Evolutionary conservation across 2,888 invertebrate species (phyloP).

Genomic region (Leptinotarsa rubiginosa): DNA sequence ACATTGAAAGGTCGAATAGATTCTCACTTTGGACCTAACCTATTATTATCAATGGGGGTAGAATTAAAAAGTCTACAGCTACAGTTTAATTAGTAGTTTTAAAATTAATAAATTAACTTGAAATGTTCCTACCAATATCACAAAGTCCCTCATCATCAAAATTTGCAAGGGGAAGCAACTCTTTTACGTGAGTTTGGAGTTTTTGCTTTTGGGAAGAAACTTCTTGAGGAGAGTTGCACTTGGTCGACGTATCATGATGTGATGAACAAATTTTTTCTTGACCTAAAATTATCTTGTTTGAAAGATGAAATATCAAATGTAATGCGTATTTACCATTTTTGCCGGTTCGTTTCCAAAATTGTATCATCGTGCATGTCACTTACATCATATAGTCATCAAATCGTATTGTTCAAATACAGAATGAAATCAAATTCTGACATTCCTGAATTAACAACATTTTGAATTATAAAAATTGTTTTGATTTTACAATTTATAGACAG

Average conservation of each 20-base stretch:
- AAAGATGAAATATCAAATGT: slow-evolving; percentile 15
- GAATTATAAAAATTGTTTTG: background rate
- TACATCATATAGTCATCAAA: background rate
- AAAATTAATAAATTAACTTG: background rate
- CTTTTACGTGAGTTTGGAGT: slow-evolving; percentile 12
- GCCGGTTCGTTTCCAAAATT: slow-evolving; percentile 84
- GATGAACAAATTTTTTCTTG: slow-evolving; percentile 48
- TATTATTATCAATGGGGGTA: too few relatives aligned
- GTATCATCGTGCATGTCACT: slow-evolving; percentile 72
- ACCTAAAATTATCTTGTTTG: slow-evolving; percentile 50
- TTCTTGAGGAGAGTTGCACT: slow-evolving; percentile 4
- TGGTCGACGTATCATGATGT: slow-evolving; percentile 16
- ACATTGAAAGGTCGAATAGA: too few relatives aligned
- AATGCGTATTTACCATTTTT: slow-evolving; percentile 50
- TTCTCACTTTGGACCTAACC: too few relatives aligned
- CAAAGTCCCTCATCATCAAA: slow-evolving; percentile 63
- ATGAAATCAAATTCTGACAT: background rate
- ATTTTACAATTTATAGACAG: background rate
- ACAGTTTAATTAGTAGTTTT: too few relatives aligned
- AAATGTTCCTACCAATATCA: slow-evolving; percentile 58
- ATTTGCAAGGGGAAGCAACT: slow-evolving; percentile 45
- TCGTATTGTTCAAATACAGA: background rate
- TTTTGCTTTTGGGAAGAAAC: slow-evolving; percentile 1
- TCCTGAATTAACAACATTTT: background rate
- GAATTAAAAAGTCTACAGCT: too few relatives aligned